Base-by-base conservation (phyloP, 2,888 invertebrate genomes). In the Amphipoea lucens region DNA sequence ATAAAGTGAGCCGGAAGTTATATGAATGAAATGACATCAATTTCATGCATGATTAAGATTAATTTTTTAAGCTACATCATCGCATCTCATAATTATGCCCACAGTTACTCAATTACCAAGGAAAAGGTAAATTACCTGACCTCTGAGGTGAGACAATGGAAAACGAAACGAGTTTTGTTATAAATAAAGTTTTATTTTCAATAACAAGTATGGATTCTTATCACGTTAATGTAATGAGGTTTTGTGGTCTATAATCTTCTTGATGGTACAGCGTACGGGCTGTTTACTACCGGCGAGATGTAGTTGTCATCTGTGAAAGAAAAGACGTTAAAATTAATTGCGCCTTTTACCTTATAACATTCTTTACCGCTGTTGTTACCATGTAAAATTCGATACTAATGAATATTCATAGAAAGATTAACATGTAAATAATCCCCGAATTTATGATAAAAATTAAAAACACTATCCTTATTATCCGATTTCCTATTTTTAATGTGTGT, bases 61-160 rank as follows among this genome's bases (percentile, higher is more conserved):
- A 20, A 77, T 85, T 74, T 79, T 79, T 73, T 78, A 66, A 76
- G 68, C 67, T 67, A 79, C 74, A 74, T 85, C 81, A 83, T 77
- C 57, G 75, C 67, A 51, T 77, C 76, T 80, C 74, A 79, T 89
- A 88, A 90, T 90, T 89, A 86, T 76, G 78, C 60, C 45, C 17
- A 63, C 79, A 84, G 82, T 79, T 87, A 80, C 80, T 86, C 75
- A 81, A 85, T 88, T 82, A 87, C 65, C 69, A 78, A 78, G 88
- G 82, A 85, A 87, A 90, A 86, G 86, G 90, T 87, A 87, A 87
- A 78, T 81, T 86, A 90, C 85, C 87, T 73, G 81, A 79, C 60
- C 76, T 83, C 42, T 73, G 69, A 4, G 6, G 1, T 29, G 12
- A 73, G 17, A 57, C 68, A 76, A 69, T 72, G 45, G 54, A 87